Percentiles rank a stretch among this genome's conserved stretches.
These are phyloP conservation scores for Garra rufa DNA, from an alignment of 2,113 vertebrate genomes.

Conservation along the genomic window DNA sequence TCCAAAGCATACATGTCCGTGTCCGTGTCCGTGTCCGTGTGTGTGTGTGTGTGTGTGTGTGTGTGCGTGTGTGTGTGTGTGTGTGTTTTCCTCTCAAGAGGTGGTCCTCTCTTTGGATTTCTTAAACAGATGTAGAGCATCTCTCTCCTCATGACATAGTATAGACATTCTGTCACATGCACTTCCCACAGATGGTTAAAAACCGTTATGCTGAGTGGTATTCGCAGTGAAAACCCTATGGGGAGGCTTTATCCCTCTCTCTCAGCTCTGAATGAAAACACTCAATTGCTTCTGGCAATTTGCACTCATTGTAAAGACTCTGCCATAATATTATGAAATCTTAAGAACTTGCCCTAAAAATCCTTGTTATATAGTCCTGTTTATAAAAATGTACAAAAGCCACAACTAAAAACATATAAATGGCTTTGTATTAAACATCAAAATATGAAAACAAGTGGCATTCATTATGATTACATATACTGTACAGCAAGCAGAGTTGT, in stretches of 20 bases:
- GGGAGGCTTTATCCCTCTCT: not conserved
- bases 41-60: not conserved
- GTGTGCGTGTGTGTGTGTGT: not conserved
- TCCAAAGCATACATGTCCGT: not conserved
- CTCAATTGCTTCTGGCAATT: not conserved
- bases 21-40: not conserved
- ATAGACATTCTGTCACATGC: not conserved
- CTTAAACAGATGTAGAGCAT: not conserved
- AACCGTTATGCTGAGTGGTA: not conserved
- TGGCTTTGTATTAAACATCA: not conserved
- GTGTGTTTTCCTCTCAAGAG: not conserved
- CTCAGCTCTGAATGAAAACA: not conserved
- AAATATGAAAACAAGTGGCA: not conserved
- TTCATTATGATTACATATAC: not conserved
- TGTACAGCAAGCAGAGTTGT: too few relatives aligned
- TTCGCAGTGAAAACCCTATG: not conserved
- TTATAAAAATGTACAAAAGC: too few relatives aligned
- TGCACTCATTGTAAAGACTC: not conserved
- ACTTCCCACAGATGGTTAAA: constrained; percentile 23
- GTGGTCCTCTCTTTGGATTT: not conserved
- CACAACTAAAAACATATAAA: not conserved
- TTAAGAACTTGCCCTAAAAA: not conserved
- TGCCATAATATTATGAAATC: not conserved
- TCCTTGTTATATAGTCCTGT: too few relatives aligned
- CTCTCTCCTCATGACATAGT: not conserved